phyloP scores from a whole-genome alignment of 2,888 invertebrate genomes.

The Phortica magna region DNA sequence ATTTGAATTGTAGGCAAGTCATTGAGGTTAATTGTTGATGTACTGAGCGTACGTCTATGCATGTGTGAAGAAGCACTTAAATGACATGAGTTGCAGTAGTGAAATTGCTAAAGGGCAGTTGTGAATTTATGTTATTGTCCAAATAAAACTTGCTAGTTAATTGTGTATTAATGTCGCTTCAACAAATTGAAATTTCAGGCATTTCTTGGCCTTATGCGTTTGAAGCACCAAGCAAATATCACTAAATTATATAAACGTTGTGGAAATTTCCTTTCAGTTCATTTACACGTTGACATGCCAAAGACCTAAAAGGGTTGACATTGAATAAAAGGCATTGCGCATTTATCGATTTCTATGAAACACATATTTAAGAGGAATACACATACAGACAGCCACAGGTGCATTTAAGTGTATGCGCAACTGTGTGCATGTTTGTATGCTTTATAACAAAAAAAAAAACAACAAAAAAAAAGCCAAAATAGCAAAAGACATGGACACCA shows the following conservation, averaged over 20 bases:
- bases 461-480: conserved; percentile 8
- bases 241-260: too few species aligned
- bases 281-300: not conserved
- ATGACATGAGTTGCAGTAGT: not conserved
- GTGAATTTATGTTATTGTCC: too few species aligned
- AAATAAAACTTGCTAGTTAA: too few species aligned
- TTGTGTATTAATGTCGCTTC: too few species aligned
- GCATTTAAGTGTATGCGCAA: not conserved
- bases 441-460: too few species aligned
- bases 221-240: too few species aligned
- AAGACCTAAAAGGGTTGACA: not conserved
- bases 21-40: not conserved
- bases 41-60: too few species aligned
- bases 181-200: too few species aligned
- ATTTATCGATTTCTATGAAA: not conserved
- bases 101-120: not conserved
- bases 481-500: not conserved
- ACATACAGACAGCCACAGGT: not conserved
- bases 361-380: not conserved
- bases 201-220: too few species aligned
- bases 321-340: not conserved
- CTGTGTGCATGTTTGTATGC: not conserved
- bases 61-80: too few species aligned
- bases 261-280: too few species aligned
- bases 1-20: not conserved